These are phyloP conservation scores for Drosophila neutralis DNA, from an alignment of 2,888 invertebrate genomes.

Conservation along the genomic window DNA sequence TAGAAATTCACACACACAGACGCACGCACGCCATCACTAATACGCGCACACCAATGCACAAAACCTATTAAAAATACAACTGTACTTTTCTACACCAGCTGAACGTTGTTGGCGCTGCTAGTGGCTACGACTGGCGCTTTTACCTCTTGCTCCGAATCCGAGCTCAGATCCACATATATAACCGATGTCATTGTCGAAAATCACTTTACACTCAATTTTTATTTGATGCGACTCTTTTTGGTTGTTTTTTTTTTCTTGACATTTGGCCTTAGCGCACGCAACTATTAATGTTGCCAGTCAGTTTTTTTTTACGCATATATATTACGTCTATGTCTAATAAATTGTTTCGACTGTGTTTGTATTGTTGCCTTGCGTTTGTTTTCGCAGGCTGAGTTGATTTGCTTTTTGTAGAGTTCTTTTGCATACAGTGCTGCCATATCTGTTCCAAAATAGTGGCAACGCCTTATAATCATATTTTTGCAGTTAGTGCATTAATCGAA, in stretches of 20 bases:
- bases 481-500: not conserved
- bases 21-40: constrained; percentile 44
- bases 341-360: constrained; percentile 57
- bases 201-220: constrained; percentile 39
- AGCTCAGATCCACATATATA: constrained; percentile 83
- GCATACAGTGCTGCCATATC: constrained; percentile 45
- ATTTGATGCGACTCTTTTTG: constrained; percentile 44
- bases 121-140: constrained; percentile 47
- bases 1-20: constrained; percentile 25
- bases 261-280: constrained; percentile 50
- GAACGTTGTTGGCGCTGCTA: constrained; percentile 32
- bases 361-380: constrained; percentile 68
- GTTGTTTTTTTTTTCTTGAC: constrained; percentile 46
- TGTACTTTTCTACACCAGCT: constrained; percentile 71
- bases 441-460: constrained; percentile 26
- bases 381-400: constrained; percentile 56
- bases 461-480: not conserved
- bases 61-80: constrained; percentile 69
- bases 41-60: constrained; percentile 49
- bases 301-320: constrained; percentile 60
- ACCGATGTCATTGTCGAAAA: constrained; percentile 78
- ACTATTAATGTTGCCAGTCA: constrained; percentile 59
- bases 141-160: constrained; percentile 84
- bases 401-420: constrained; percentile 63
- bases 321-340: constrained; percentile 54